These are phyloP conservation scores for Stictocephala bisonia DNA, from an alignment of 2,888 invertebrate species.

Conservation along the genomic window DNA sequence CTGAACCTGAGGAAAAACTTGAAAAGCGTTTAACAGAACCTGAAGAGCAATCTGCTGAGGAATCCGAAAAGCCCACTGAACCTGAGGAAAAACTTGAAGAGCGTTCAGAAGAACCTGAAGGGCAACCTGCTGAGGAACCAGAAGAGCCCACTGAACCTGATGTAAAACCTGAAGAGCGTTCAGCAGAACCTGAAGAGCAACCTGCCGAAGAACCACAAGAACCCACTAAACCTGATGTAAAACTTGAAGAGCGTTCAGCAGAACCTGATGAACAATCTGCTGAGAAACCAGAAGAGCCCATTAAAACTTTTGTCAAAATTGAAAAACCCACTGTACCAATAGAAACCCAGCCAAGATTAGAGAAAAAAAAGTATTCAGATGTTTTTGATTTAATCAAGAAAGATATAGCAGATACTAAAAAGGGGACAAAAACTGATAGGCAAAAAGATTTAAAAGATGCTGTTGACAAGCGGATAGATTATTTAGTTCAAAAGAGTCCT, in stretches of 20 bases:
- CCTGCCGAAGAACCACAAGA: neutral
- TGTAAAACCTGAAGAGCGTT: neutral
- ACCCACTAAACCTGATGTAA: neutral
- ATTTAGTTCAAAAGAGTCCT: neutral
- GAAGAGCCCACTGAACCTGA: no score
- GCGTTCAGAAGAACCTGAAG: no score
- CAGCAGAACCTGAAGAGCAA: neutral
- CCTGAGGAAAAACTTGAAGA: no score
- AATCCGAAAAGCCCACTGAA: no score
- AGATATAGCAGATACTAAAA: constrained; percentile 9
- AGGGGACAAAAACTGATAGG: constrained; percentile 9
- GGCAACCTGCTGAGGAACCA: no score
- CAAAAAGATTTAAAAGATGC: constrained; percentile 1
- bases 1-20: no score
- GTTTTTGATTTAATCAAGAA: constrained; percentile 12
- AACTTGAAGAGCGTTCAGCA: neutral
- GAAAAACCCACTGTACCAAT: neutral
- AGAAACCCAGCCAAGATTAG: neutral
- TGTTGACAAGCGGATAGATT: neutral
- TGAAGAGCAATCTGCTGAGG: neutral
- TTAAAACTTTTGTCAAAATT: neutral
- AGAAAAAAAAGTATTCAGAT: neutral
- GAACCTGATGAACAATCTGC: neutral
- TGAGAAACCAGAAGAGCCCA: neutral
- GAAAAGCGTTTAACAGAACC: no score